These are phyloP conservation scores for Gnathonemus longibarbis DNA, from an alignment of 2,113 vertebrate genomes.

Conservation along the genomic window DNA sequence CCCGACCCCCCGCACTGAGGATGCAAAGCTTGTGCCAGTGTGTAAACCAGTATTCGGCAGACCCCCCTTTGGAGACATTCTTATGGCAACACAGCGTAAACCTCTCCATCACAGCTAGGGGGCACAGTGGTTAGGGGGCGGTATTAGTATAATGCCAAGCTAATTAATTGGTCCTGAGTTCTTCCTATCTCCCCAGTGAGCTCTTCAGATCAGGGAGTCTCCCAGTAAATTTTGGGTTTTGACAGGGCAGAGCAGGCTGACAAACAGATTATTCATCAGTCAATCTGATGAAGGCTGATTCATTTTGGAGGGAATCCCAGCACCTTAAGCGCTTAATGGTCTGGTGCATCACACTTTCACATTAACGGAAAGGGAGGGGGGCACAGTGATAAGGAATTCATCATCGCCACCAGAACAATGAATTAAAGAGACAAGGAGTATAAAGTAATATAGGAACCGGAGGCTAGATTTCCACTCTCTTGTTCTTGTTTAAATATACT, in stretches of 20 bases:
- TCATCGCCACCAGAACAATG: neutral
- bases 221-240: neutral
- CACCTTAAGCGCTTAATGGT: neutral
- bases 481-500: constrained; percentile 16
- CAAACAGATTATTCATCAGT: neutral
- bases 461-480: neutral
- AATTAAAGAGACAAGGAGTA: neutral
- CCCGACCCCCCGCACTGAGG: too few relatives aligned
- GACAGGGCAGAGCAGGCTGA: neutral
- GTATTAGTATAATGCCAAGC: neutral
- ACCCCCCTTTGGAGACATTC: neutral
- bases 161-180: neutral
- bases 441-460: neutral
- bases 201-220: neutral
- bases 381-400: neutral
- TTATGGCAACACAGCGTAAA: neutral
- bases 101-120: neutral
- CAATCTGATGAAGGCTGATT: neutral
- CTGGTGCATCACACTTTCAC: neutral
- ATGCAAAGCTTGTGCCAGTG: neutral
- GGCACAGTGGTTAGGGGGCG: neutral
- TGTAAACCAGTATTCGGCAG: neutral
- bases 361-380: neutral
- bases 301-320: neutral
- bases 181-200: neutral